phyloP scores from a whole-genome alignment of 2,888 invertebrate species.

The Steinernema carpocapsae region DNA sequence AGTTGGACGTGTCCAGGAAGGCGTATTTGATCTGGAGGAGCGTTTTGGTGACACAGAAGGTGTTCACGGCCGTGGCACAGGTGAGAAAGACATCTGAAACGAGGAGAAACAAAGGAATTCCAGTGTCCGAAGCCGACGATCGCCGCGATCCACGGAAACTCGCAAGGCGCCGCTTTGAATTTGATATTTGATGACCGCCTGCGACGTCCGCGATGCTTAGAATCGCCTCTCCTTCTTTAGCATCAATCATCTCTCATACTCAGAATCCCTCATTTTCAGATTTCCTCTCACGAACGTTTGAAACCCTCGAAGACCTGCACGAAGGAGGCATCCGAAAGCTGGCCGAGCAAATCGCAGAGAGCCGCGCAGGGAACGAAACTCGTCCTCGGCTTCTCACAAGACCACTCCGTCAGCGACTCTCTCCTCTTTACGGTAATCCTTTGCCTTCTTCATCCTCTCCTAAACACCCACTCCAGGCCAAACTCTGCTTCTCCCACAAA shows the following conservation, averaged over 20 bases:
- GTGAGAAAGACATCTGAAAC: background rate
- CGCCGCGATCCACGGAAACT: conserved; percentile 13
- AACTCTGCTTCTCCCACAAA: background rate
- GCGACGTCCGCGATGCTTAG: background rate
- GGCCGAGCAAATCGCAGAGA: background rate
- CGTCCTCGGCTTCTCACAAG: background rate
- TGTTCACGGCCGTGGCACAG: conserved; percentile 6
- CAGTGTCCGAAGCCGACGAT: conserved; percentile 23
- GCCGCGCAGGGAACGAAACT: conserved; percentile 2
- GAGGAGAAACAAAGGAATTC: background rate
- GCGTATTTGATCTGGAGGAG: background rate
- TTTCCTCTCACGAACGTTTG: background rate
- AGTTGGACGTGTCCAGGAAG: conserved; percentile 16
- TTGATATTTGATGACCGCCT: background rate
- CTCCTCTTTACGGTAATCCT: background rate
- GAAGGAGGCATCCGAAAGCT: background rate
- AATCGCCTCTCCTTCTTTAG: background rate
- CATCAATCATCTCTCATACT: background rate
- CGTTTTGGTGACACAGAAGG: background rate
- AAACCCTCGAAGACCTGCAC: background rate
- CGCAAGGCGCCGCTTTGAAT: background rate
- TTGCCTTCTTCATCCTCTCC: background rate
- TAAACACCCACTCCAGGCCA: background rate
- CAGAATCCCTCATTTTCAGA: background rate
- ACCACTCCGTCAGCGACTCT: conserved; percentile 2